A percentile compares a stretch with the other conserved stretches of the same genome.
phyloP scores from a whole-genome alignment of 2,888 invertebrate genomes.

The Drosophila multiciliata region DNA sequence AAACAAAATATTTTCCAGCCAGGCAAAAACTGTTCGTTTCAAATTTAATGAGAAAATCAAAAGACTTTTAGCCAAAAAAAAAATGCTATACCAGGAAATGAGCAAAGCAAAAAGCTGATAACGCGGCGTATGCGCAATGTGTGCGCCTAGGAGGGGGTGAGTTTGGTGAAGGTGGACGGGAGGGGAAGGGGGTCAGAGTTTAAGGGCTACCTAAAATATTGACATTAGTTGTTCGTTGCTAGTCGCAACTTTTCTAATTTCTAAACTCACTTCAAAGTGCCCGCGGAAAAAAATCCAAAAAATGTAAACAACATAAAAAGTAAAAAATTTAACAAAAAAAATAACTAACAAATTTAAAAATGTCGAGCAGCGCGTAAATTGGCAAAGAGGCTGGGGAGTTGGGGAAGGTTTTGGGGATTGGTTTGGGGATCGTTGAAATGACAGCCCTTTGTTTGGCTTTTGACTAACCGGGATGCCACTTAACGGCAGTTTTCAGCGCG shows the following conservation, averaged over 20 bases:
- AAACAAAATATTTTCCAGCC: neutral
- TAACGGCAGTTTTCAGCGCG: conserved; percentile 43
- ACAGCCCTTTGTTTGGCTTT: conserved; percentile 64
- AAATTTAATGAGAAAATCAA: neutral
- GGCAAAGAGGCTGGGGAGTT: conserved; percentile 21
- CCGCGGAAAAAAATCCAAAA: conserved; percentile 10
- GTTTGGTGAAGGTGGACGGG: neutral
- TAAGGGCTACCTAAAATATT: conserved; percentile 38
- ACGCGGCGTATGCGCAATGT: conserved; percentile 44
- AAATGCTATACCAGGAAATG: conserved; percentile 33
- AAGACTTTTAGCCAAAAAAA: neutral
- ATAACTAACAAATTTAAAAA: conserved; percentile 19
- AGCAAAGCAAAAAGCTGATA: conserved; percentile 19
- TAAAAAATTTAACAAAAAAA: neutral
- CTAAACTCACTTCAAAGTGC: conserved; percentile 33
- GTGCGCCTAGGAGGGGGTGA: conserved; percentile 16
- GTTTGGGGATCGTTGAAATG: conserved; percentile 8
- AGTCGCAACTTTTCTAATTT: conserved; percentile 55
- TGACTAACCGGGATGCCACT: conserved; percentile 72
- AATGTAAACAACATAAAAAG: conserved; percentile 11
- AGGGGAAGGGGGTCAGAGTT: neutral
- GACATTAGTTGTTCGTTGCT: conserved; percentile 31
- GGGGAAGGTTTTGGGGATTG: neutral
- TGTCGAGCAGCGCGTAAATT: conserved; percentile 62
- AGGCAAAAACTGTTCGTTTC: neutral